Evolutionary conservation across 2,113 vertebrate species (phyloP).

Genomic region (Lates calcarifer): DNA sequence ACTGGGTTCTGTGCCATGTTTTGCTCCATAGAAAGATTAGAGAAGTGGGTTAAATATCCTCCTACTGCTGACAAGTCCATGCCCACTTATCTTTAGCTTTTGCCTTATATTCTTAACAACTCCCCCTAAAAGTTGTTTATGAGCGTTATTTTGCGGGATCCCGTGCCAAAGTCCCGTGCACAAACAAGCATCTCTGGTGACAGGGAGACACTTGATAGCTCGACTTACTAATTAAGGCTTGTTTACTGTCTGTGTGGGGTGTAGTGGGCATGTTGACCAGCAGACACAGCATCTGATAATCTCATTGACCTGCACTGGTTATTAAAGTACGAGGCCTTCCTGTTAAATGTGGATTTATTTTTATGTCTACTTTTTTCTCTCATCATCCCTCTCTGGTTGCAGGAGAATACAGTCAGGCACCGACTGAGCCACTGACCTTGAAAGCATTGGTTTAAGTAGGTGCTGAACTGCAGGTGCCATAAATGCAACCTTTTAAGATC

Average conservation of each 20-base stretch:
- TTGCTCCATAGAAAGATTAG: neutral
- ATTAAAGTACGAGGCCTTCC: neutral
- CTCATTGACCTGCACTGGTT: neutral
- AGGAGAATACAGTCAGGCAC: neutral
- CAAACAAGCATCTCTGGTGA: slow-evolving; percentile 63
- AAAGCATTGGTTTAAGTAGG: neutral
- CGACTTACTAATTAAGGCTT: slow-evolving; percentile 59
- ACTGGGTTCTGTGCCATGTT: neutral
- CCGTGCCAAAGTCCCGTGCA: slow-evolving; percentile 7
- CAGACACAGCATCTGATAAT: slow-evolving; percentile 15
- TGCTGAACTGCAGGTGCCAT: neutral
- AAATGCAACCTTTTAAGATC: no score
- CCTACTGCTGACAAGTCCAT: neutral
- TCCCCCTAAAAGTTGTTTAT: slow-evolving; percentile 17
- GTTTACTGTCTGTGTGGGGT: slow-evolving; percentile 48
- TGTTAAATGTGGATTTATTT: neutral
- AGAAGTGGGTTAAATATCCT: neutral
- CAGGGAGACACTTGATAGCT: slow-evolving; percentile 39
- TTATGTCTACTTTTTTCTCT: neutral
- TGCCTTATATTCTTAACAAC: neutral
- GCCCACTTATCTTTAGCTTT: slow-evolving; percentile 24
- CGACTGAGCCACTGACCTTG: neutral
- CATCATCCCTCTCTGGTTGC: neutral
- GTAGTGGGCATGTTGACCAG: slow-evolving; percentile 2
- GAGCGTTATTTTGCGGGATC: slow-evolving; percentile 42